These are phyloP conservation scores for Coenobita brevimanus DNA, from an alignment of 1,140 invertebrate genomes.

Conservation along the genomic window DNA sequence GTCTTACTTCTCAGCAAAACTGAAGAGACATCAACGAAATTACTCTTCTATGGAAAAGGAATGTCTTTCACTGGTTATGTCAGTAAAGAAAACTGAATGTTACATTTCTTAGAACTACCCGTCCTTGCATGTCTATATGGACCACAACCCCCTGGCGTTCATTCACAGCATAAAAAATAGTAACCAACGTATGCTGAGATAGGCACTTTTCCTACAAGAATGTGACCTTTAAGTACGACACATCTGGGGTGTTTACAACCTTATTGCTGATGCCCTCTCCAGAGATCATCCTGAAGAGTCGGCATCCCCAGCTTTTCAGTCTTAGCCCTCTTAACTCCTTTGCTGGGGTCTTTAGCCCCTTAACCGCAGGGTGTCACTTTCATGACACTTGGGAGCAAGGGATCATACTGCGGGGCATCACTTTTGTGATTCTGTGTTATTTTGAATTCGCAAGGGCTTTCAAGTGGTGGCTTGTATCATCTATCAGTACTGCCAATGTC, in stretches of 20 bases:
- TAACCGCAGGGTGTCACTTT: too few relatives aligned
- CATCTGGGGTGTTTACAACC: conserved; percentile 10
- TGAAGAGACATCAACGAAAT: not conserved
- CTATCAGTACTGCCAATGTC: too few relatives aligned
- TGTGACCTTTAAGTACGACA: not conserved
- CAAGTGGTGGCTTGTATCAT: too few relatives aligned
- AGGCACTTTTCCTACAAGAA: not conserved
- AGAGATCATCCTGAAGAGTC: too few relatives aligned
- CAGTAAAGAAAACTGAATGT: not conserved
- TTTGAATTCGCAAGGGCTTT: too few relatives aligned
- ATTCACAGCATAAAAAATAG: conserved; percentile 5
- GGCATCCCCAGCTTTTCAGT: too few relatives aligned
- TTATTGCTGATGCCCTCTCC: not conserved
- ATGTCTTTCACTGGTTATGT: not conserved
- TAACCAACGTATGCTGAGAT: not conserved
- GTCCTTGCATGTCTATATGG: not conserved
- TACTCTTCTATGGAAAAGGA: not conserved
- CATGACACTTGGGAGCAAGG: too few relatives aligned
- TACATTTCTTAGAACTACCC: not conserved
- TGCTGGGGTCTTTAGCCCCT: not conserved
- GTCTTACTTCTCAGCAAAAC: not conserved
- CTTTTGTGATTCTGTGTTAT: too few relatives aligned
- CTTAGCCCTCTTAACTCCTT: too few relatives aligned
- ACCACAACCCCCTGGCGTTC: conserved; percentile 1
- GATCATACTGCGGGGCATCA: too few relatives aligned